Conservation (phyloP, 2,113 vertebrate genomes). For the Nycticryphes semicollaris region DNA sequence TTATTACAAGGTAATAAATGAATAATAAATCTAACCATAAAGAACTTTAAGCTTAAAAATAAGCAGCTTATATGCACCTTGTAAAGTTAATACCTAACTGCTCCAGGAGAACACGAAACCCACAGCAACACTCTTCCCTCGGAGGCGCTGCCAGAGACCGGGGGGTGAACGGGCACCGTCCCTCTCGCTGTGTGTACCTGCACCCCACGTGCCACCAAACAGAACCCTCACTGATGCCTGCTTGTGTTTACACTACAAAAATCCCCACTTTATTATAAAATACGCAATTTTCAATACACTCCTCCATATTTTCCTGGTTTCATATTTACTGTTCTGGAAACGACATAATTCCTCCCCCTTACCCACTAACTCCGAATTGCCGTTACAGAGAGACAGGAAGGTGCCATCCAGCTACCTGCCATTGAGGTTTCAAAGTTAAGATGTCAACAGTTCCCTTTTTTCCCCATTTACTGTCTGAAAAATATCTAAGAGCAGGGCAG, state of each 20-base stretch:
- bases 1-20: not conserved
- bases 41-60: not conserved
- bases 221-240: not conserved
- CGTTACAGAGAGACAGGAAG: accelerated
- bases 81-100: not conserved
- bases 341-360: accelerated
- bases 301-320: not conserved
- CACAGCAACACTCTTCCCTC: not conserved
- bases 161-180: too few species aligned
- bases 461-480: not conserved
- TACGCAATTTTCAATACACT: accelerated
- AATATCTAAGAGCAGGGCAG: not conserved
- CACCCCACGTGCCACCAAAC: not conserved
- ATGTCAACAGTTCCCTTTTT: not conserved
- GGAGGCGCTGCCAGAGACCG: not conserved
- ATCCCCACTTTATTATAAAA: not conserved
- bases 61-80: not conserved
- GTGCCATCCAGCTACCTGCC: not conserved
- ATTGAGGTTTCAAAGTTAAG: not conserved
- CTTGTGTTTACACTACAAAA: not conserved
- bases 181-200: accelerated
- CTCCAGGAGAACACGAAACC: not conserved
- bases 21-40: not conserved
- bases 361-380: too few species aligned
- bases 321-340: not conserved